These are phyloP conservation scores for Cryptoblepharus egeriae DNA, from an alignment of 2,797 vertebrate species.

Conservation along the genomic window DNA sequence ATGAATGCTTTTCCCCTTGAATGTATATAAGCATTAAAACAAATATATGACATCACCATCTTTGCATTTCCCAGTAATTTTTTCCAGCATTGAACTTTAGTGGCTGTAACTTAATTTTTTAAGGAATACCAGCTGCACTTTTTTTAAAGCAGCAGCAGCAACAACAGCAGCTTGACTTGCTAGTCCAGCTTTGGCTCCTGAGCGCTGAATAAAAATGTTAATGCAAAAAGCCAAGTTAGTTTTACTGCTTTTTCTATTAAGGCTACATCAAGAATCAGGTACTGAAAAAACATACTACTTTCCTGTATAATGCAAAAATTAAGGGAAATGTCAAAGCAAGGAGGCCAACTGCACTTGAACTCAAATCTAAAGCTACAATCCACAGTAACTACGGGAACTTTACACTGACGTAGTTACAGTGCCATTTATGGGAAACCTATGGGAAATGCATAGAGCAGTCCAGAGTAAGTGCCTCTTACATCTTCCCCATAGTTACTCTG, in stretches of 20 bases:
- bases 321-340: not conserved
- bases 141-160: not conserved
- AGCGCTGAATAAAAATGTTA: not conserved
- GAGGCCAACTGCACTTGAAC: not conserved
- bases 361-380: not conserved
- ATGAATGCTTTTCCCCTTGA: conserved; percentile 40
- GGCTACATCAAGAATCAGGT: conserved; percentile 1
- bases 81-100: conserved; percentile 52
- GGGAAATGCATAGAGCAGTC: too few species aligned
- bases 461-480: too few species aligned
- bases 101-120: conserved; percentile 50
- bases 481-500: too few species aligned
- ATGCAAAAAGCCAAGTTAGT: not conserved
- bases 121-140: conserved; percentile 51
- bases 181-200: not conserved
- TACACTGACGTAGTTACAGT: too few species aligned
- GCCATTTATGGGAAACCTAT: too few species aligned
- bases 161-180: not conserved
- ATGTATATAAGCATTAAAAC: conserved; percentile 38
- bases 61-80: conserved; percentile 47
- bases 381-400: too few species aligned
- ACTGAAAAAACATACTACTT: not conserved
- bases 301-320: not conserved
- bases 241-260: conserved; percentile 10
- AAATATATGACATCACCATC: conserved; percentile 45